Evolutionary conservation across 2,113 vertebrate species (phyloP), one percentile per base, ranked within the genome.

Genomic region (Lonchura striata): DNA sequence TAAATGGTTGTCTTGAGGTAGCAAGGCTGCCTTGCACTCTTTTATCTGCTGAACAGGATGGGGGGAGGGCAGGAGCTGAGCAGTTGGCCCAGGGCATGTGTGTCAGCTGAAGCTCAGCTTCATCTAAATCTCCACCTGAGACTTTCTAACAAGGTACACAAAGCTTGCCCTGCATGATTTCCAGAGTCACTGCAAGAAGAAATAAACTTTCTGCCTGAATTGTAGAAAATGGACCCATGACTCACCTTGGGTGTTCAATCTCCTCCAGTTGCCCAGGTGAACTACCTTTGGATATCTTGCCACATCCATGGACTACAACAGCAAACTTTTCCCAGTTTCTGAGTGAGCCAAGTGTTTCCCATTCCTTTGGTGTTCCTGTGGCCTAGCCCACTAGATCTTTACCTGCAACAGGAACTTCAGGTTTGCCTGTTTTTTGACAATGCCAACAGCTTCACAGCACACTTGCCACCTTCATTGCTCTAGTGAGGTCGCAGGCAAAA

Each of bases 11-110:
- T 42, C 33, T 35, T 46, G 16, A 83, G 14, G 46, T 10, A 71
- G 42, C 57, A 72, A 68, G 24, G 53, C 44, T 91, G 60, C 41
- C 64, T 60, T 66, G 30, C 13, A 18, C 27, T 52, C 49, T 65
- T 46, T 53, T n/a, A 16, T 35, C 33, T 65, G 41, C n/a, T 30
- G 10, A 42, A 23, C 6, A 59, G 54, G 4, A 3, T 41, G 10
- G 33, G 0, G 2, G 13, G 8, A 56, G 5, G 11, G 2, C 37
- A 53, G 28, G 33, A 86, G 31, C 50, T 65, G 53, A 72, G 30
- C 0, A 0, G 4, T 12, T 57, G 30, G 52, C 46, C 46, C 59
- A 8, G 30, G n/a, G 33, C n/a, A 47, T 1, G 0, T 12, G 33
- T 33, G 35, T 24, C n/a, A 74, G 42, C 59, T 77, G 63, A 81